Evolutionary conservation across 2,113 vertebrate species (phyloP), one percentile per base, ranked within the genome.

Genomic region (Orycteropus afer): DNA sequence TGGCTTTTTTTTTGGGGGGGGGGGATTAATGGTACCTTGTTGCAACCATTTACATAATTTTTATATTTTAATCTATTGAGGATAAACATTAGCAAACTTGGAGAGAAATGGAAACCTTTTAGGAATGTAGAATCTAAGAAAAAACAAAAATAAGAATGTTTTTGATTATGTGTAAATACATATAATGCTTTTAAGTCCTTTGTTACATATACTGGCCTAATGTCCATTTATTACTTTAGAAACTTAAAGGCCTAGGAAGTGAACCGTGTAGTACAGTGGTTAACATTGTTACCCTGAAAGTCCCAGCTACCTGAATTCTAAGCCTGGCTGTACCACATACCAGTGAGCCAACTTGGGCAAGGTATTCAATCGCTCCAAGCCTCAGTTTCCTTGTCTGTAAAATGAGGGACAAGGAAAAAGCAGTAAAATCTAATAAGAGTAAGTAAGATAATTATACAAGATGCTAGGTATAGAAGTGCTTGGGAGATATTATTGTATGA

Each of bases 111-210:
- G 40, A 92, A 80, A 55, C 49, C 51, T 85, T 81, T 67, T 53
- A 32, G 29, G 71, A 61, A 57, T 89, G 79, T 87, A 90, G 55
- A 92, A 93, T 74, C 67, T 45, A 78, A 77, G 77, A 80, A 73
- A 81, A 81, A 89, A 85, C 83, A 84, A 84, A 93, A 89, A 73
- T 37, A 84, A 65, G 47, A 89, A 55, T 93, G 29, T 34, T 63
- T 90, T 82, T 89, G 74, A 32, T 90, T 23, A 61, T 22, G 34
- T 63, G 63, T 90, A 90, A 93, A 77, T 69, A 69, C 51, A 45
- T 82, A 2, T 42, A 27, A 34, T 73, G 37, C 42, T 92, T 69
- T 88, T 89, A 97, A 92, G 51, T 81, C 78, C 32, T 86, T 61
- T n/a, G 18, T 85, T 55, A 61, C 37, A 2, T 69, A 20, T 22